A percentile compares a stretch with the other conserved stretches of the same genome.
Evolutionary conservation across 1,140 invertebrate species (phyloP).

Genomic region (Leptinotarsa lineolata): DNA sequence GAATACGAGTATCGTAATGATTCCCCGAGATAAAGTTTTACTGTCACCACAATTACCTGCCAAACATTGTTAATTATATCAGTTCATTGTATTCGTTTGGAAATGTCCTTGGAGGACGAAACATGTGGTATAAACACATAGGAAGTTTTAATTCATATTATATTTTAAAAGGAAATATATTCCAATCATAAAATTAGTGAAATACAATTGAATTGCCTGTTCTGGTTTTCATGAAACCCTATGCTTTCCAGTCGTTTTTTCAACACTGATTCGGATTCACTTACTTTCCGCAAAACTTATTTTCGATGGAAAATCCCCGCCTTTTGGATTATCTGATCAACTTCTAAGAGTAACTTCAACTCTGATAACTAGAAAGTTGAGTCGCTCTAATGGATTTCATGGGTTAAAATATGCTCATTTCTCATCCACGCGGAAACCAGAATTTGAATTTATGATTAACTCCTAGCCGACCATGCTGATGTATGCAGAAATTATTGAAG

Average conservation of each 20-base stretch:
- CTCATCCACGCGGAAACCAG: conserved; percentile 28
- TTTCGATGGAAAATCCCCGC: conserved; percentile 11
- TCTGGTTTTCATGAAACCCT: neutral
- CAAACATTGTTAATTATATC: no score
- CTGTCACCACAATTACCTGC: no score
- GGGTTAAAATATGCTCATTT: conserved; percentile 41
- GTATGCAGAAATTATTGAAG: conserved; percentile 11
- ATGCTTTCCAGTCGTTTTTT: neutral
- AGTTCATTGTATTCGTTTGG: no score
- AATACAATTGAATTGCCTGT: neutral
- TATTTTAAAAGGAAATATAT: no score
- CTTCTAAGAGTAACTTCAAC: conserved; percentile 10
- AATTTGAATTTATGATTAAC: conserved; percentile 27
- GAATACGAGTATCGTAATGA: no score
- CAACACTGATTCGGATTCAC: neutral
- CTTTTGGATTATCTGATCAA: conserved; percentile 15
- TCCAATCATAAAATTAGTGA: neutral
- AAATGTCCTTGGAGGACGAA: no score
- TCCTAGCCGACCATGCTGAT: conserved; percentile 3
- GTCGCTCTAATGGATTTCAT: conserved; percentile 38
- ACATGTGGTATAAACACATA: no score
- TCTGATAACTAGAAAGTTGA: conserved; percentile 37
- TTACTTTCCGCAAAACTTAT: neutral
- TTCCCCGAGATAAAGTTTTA: no score
- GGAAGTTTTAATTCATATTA: no score